Conservation (phyloP, 1,140 invertebrate genomes). For the Drosophila leontia region DNA sequence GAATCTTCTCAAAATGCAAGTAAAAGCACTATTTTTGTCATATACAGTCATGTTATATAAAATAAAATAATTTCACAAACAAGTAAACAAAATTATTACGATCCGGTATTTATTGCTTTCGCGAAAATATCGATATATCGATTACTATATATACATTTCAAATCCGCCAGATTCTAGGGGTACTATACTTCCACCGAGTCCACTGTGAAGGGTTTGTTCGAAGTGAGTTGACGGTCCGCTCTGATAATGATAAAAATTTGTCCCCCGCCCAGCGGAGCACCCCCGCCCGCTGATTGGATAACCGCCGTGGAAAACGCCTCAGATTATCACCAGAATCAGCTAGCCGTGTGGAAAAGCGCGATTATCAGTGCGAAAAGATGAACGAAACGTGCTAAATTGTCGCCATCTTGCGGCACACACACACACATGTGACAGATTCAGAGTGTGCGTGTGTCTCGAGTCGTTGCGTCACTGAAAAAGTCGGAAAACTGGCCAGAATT, state of each 20-base stretch:
- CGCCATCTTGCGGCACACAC: constrained; percentile 75
- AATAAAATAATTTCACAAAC: not conserved
- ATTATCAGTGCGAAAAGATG: constrained; percentile 29
- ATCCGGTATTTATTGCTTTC: not conserved
- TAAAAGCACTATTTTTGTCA: not conserved
- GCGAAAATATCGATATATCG: constrained; percentile 1
- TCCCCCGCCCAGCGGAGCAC: constrained; percentile 44
- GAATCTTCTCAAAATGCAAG: no score
- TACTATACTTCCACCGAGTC: constrained; percentile 4
- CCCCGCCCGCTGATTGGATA: constrained; percentile 59
- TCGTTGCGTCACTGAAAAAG: constrained; percentile 75
- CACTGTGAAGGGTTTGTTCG: constrained; percentile 84
- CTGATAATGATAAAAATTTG: constrained; percentile 36
- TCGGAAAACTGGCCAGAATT: constrained; percentile 21
- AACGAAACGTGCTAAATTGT: constrained; percentile 58
- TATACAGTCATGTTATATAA: no score
- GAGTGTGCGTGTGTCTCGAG: constrained; percentile 58
- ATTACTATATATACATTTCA: not conserved
- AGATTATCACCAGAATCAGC: constrained; percentile 7
- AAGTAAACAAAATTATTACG: not conserved
- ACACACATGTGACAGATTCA: constrained; percentile 65
- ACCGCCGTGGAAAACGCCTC: constrained; percentile 39
- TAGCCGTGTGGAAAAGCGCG: constrained; percentile 46
- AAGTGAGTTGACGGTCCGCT: constrained; percentile 74
- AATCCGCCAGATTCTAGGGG: not conserved